Evolutionary conservation across 2,113 vertebrate species (phyloP), one percentile per base, ranked within the genome.

Genomic region (Zosterops borbonicus): DNA sequence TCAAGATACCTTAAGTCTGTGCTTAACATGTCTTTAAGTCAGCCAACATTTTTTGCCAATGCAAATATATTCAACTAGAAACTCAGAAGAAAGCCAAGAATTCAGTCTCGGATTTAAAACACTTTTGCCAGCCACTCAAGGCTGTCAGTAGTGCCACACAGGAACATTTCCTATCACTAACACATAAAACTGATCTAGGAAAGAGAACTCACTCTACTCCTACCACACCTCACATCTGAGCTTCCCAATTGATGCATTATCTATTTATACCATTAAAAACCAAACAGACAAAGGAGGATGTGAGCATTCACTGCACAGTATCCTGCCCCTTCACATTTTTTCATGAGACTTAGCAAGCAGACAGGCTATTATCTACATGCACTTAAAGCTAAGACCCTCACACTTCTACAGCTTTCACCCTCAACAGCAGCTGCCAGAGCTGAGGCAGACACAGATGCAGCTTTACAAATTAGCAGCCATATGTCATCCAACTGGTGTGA

Each of bases 1-100:
- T 78, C 69, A 92, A 76, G 74, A 73, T 29, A 71, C 37, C 78
- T 77, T 35, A 71, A 59, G 33, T 64, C 65, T 75, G 41, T 42
- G 59, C 31, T 56, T 14, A 83, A 53, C 20, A 28, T 22, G 49
- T 23, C 78, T 94, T 76, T 41, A 50, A 85, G 65, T 49, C 35
- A 82, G 74, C 23, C 78, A 87, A 39, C 28, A 46, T 64, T 75
- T 81, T 87, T 63, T 49, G 62, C 69, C 85, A 93, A n/a, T 28
- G 58, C 78, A 94, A 85, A 88, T 88, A 85, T 82, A 90, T 84
- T 79, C 81, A 82, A 82, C 47, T 41, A 82, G 74, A 59, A 96
- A 74, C 35, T 82, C 77, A 65, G 60, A 3, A 69, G 42, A 91
- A 94, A 93, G 87, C 62, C 47, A 87, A 82, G 29, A 82, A 87